phyloP scores from a whole-genome alignment of 2,888 invertebrate species.

The Allygus modestus region DNA sequence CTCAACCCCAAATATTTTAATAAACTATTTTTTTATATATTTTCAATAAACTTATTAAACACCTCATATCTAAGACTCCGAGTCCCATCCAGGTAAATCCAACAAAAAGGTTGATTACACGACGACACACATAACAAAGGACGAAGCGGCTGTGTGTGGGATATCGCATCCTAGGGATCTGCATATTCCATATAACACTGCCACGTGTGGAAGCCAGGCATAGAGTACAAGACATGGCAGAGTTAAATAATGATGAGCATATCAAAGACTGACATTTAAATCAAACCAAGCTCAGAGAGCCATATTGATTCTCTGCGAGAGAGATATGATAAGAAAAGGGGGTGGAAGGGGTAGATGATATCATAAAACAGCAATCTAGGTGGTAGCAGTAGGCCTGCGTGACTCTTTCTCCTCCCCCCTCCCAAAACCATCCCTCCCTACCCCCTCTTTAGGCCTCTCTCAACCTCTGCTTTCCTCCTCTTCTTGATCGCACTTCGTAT shows the following conservation, averaged over 20 bases:
- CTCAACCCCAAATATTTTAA: too few species aligned
- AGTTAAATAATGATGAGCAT: slow-evolving; percentile 52
- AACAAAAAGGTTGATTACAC: background rate
- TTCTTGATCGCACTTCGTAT: slow-evolving; percentile 44
- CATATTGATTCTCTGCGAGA: slow-evolving; percentile 53
- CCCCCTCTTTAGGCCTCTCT: background rate
- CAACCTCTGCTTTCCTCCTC: background rate
- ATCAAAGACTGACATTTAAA: slow-evolving; percentile 59
- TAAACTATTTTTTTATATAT: too few species aligned
- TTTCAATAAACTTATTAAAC: too few species aligned
- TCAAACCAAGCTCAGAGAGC: slow-evolving; percentile 54
- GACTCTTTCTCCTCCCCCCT: background rate
- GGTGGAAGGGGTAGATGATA: slow-evolving; percentile 48
- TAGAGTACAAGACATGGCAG: slow-evolving; percentile 11
- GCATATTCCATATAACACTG: slow-evolving; percentile 8
- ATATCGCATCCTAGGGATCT: background rate
- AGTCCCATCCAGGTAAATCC: too few species aligned
- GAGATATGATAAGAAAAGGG: slow-evolving; percentile 58
- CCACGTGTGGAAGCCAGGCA: slow-evolving; percentile 13
- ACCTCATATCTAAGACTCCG: too few species aligned
- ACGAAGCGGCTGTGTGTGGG: too few species aligned
- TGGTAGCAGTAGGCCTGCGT: slow-evolving; percentile 54
- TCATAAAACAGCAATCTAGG: slow-evolving; percentile 60
- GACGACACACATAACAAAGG: background rate
- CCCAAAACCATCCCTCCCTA: background rate